These are phyloP conservation scores for Lucifuga dentata DNA, from an alignment of 2,113 vertebrate species.

Conservation along the genomic window DNA sequence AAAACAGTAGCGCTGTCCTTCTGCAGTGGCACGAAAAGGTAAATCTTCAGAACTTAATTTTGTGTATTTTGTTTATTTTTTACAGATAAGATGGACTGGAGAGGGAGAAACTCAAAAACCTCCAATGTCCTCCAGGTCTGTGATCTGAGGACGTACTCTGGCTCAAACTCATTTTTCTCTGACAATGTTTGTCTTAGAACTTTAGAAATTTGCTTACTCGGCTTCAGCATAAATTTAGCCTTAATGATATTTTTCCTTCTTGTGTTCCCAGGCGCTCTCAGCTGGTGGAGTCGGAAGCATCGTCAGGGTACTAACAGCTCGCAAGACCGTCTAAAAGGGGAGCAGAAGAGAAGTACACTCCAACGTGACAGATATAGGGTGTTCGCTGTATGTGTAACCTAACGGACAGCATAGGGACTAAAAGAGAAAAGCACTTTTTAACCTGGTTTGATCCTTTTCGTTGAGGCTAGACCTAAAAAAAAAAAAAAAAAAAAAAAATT, in stretches of 20 bases:
- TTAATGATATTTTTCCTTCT: too few species aligned
- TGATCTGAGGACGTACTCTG: too few species aligned
- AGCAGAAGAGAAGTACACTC: conserved; percentile 17
- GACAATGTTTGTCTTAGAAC: too few species aligned
- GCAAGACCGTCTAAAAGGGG: conserved; percentile 90
- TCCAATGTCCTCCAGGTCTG: too few species aligned
- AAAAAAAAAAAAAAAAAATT: neutral
- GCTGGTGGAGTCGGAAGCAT: conserved; percentile 96
- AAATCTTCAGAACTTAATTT: neutral
- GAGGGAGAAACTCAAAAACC: too few species aligned
- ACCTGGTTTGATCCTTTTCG: conserved; percentile 11
- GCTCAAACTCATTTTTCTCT: too few species aligned
- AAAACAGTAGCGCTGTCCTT: conserved; percentile 96
- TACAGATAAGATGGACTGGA: too few species aligned
- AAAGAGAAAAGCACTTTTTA: conserved; percentile 34
- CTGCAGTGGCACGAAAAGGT: conserved; percentile 99
- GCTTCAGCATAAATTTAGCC: too few species aligned
- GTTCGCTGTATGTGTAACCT: conserved; percentile 37
- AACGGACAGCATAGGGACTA: conserved; percentile 53
- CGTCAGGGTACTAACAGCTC: conserved; percentile 94
- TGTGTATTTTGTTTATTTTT: too few species aligned
- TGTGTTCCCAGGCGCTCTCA: conserved; percentile 88
- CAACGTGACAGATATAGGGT: conserved; percentile 22
- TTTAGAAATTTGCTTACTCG: too few species aligned
- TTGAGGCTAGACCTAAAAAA: neutral